phyloP scores from a whole-genome alignment of 2,113 vertebrate species.

The Antigone vipio region DNA sequence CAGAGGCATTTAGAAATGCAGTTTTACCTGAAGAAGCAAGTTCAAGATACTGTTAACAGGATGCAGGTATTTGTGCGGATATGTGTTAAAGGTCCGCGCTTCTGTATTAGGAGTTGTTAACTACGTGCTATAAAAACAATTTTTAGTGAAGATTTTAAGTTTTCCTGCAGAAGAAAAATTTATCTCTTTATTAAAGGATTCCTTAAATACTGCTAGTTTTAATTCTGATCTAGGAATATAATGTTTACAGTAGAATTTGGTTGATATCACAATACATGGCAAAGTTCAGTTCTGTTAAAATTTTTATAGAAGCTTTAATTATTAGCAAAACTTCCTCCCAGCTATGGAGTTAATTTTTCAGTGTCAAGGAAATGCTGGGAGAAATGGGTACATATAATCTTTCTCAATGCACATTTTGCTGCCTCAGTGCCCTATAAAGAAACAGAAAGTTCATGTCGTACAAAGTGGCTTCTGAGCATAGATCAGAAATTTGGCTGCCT shows the following conservation, averaged over 20 bases:
- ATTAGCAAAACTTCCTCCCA: neutral
- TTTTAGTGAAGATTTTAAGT: neutral
- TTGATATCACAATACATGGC: neutral
- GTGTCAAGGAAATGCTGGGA: neutral
- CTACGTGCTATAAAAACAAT: neutral
- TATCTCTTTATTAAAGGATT: neutral
- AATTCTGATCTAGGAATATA: neutral
- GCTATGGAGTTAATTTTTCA: neutral
- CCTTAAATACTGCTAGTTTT: neutral
- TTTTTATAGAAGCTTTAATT: neutral
- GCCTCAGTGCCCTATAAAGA: neutral
- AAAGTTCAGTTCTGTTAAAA: neutral
- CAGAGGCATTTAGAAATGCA: neutral
- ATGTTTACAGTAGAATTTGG: neutral
- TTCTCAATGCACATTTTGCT: neutral
- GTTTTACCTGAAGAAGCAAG: neutral
- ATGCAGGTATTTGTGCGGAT: accelerated
- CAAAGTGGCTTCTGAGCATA: neutral
- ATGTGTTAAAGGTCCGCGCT: neutral
- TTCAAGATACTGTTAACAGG: neutral
- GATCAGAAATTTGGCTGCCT: neutral
- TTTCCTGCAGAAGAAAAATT: neutral
- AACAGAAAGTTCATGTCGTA: neutral
- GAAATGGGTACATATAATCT: neutral
- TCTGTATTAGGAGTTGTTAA: neutral